Percentiles rank a stretch among this genome's conserved stretches.
These are phyloP conservation scores for Chrysolina haemoptera DNA, from an alignment of 2,888 invertebrate species.

Conservation along the genomic window DNA sequence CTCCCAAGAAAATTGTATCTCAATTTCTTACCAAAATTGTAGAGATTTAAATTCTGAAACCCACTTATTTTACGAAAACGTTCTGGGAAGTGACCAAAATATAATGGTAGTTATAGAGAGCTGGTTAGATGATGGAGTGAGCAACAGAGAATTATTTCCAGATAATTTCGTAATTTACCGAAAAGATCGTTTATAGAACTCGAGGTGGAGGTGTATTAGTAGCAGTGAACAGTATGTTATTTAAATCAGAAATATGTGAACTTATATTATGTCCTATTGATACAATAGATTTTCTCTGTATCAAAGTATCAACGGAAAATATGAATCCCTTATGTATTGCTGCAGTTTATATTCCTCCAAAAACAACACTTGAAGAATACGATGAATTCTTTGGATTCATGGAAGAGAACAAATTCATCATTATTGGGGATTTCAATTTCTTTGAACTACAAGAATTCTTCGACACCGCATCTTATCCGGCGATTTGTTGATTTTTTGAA, in stretches of 20 bases:
- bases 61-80: no score
- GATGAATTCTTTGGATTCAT: conserved; percentile 14
- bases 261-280: conserved; percentile 15
- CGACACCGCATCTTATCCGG: no score
- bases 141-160: not conserved
- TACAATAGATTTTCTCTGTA: conserved; percentile 18
- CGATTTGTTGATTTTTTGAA: no score
- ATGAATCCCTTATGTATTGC: conserved; percentile 6
- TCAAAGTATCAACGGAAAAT: conserved; percentile 18
- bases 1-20: no score
- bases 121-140: no score
- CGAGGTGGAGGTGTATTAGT: conserved; percentile 9
- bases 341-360: conserved; percentile 22
- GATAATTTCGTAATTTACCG: conserved; percentile 15
- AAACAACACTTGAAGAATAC: conserved; percentile 18
- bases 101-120: no score
- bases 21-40: no score
- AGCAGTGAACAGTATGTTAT: conserved; percentile 21
- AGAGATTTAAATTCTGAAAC: no score
- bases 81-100: no score
- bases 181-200: conserved; percentile 19
- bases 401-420: conserved; percentile 12
- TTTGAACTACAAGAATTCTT: conserved; percentile 3
- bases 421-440: conserved; percentile 20
- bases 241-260: not conserved